Evolutionary conservation across 1,140 invertebrate genomes (phyloP).

Genomic region (Plutomurus gul): DNA sequence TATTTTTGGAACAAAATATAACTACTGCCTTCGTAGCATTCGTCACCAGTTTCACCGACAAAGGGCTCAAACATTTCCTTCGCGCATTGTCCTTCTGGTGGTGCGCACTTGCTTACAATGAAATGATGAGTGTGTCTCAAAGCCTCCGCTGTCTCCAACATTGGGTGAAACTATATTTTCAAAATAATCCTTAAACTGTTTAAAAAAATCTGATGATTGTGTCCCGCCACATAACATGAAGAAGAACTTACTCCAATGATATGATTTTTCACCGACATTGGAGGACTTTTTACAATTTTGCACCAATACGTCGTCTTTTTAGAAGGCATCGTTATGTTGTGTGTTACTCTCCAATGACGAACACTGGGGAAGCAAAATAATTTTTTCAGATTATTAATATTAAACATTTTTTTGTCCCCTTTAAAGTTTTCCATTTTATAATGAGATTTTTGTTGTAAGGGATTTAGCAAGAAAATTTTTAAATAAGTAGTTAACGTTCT

Average conservation of each 20-base stretch:
- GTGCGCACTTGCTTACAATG: conserved; percentile 77
- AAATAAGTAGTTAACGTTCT: too few relatives aligned
- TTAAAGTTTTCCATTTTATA: too few relatives aligned
- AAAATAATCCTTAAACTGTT: background rate
- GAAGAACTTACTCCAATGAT: conserved; percentile 69
- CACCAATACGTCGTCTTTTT: conserved; percentile 86
- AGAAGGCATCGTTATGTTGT: too few relatives aligned
- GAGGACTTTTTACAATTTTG: conserved; percentile 77
- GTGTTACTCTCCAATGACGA: too few relatives aligned
- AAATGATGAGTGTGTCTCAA: conserved; percentile 68
- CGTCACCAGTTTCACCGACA: too few relatives aligned
- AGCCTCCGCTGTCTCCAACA: background rate
- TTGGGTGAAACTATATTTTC: background rate
- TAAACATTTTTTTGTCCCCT: too few relatives aligned
- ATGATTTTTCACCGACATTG: conserved; percentile 71
- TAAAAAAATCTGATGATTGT: background rate
- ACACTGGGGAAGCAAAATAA: too few relatives aligned
- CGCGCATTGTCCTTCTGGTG: too few relatives aligned
- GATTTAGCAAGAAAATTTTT: too few relatives aligned
- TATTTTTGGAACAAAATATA: conserved; percentile 62
- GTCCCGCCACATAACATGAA: background rate
- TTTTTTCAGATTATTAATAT: too few relatives aligned
- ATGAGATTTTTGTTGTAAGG: too few relatives aligned
- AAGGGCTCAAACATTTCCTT: too few relatives aligned
- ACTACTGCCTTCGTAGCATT: conserved; percentile 47